A percentile compares a stretch with the other conserved stretches of the same genome.
Evolutionary conservation across 2,888 invertebrate species (phyloP).

Genomic region (Cabera pusaria): DNA sequence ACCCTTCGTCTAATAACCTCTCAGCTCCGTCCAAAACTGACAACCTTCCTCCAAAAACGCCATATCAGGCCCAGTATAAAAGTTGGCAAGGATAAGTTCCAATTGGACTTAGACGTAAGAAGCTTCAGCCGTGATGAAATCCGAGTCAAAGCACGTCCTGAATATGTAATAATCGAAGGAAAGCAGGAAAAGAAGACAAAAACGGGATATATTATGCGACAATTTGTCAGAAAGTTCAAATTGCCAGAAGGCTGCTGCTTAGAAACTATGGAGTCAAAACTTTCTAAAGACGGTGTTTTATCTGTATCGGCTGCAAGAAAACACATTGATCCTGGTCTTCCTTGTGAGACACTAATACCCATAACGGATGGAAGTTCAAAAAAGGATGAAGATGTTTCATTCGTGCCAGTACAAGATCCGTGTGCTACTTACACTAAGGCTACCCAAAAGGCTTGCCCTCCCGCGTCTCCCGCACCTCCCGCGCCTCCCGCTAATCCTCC

Average conservation of each 20-base stretch:
- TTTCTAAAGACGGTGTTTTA: conserved; percentile 56
- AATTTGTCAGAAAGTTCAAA: conserved; percentile 63
- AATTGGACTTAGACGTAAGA: conserved; percentile 58
- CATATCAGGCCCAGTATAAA: conserved; percentile 80
- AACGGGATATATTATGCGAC: conserved; percentile 50
- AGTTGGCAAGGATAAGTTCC: conserved; percentile 64
- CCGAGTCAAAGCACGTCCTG: conserved; percentile 57
- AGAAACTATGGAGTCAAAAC: conserved; percentile 45
- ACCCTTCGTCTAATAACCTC: conserved; percentile 1
- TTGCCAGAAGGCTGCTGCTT: conserved; percentile 61
- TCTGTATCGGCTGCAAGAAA: conserved; percentile 57
- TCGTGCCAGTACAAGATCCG: background rate
- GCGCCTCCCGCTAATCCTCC: too few species aligned
- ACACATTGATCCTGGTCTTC: conserved; percentile 11
- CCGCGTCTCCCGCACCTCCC: too few species aligned
- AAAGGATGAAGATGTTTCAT: background rate
- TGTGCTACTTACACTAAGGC: too few species aligned
- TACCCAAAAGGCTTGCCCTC: too few species aligned
- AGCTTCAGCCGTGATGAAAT: conserved; percentile 62
- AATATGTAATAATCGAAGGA: conserved; percentile 66
- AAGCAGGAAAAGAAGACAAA: conserved; percentile 61
- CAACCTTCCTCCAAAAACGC: conserved; percentile 1
- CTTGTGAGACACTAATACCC: conserved; percentile 20
- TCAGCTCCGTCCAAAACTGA: background rate
- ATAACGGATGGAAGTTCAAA: background rate